A percentile compares a stretch with the other conserved stretches of the same genome.
Evolutionary conservation across 2,888 invertebrate genomes (phyloP).

Genomic region (Drosophila atroscutellata): DNA sequence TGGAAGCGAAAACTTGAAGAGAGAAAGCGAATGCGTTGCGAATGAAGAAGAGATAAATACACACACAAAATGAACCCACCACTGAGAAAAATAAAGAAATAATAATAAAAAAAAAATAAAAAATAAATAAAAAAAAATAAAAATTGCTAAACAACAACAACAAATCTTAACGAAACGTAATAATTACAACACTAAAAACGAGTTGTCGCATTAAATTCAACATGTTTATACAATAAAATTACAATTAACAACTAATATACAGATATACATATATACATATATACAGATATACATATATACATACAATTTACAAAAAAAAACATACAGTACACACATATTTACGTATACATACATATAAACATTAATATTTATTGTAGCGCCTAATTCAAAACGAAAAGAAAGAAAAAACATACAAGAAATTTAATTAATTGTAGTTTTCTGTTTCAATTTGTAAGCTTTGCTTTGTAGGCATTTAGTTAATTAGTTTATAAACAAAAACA

Average conservation of each 20-base stretch:
- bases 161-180: slow-evolving; percentile 46
- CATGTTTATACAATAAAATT: slow-evolving; percentile 52
- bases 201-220: slow-evolving; percentile 66
- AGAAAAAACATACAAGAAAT: slow-evolving; percentile 28
- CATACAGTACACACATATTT: slow-evolving; percentile 11
- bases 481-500: slow-evolving; percentile 49
- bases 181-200: slow-evolving; percentile 37
- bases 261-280: slow-evolving; percentile 38
- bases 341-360: slow-evolving; percentile 39
- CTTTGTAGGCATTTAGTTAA: slow-evolving; percentile 77
- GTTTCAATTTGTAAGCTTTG: slow-evolving; percentile 75
- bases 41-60: slow-evolving; percentile 40
- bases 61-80: slow-evolving; percentile 77
- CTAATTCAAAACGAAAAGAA: slow-evolving; percentile 51
- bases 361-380: slow-evolving; percentile 74
- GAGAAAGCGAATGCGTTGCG: slow-evolving; percentile 30
- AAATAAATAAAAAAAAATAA: slow-evolving; percentile 25
- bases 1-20: slow-evolving; percentile 34
- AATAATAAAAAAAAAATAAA: slow-evolving; percentile 15
- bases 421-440: slow-evolving; percentile 59
- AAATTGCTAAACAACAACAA: slow-evolving; percentile 54
- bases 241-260: slow-evolving; percentile 31
- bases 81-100: slow-evolving; percentile 52
- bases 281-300: slow-evolving; percentile 3
- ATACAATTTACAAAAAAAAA: slow-evolving; percentile 11